phyloP scores from a whole-genome alignment of 2,888 invertebrate species.

The Liodrosophila aerea region DNA sequence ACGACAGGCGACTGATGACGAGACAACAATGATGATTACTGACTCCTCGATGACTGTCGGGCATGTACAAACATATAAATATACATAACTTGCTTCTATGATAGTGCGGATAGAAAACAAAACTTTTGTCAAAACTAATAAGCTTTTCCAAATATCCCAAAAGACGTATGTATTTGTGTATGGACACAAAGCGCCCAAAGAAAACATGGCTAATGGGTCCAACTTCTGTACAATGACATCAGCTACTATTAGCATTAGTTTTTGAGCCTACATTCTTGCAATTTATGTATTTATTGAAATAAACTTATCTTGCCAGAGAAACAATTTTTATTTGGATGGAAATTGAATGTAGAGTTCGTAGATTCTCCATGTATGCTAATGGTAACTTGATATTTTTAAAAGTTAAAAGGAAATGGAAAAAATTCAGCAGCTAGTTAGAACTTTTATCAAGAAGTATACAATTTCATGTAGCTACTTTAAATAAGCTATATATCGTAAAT shows the following conservation, averaged over 20 bases:
- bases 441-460: no score
- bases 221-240: constrained; percentile 39
- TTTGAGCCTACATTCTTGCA: constrained; percentile 8
- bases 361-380: no score
- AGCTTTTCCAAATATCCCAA: constrained; percentile 56
- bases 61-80: not conserved
- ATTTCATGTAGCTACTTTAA: no score
- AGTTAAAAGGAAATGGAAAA: not conserved
- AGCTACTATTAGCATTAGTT: constrained; percentile 21
- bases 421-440: not conserved
- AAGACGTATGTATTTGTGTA: constrained; percentile 27
- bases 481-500: no score
- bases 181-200: constrained; percentile 4
- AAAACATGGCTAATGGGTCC: constrained; percentile 38
- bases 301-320: constrained; percentile 20
- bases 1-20: constrained; percentile 38
- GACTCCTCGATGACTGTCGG: constrained; percentile 38
- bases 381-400: no score
- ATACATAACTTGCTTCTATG: not conserved
- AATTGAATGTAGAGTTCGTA: no score
- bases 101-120: constrained; percentile 39
- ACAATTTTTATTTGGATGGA: constrained; percentile 17
- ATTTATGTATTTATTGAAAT: constrained; percentile 20
- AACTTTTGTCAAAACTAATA: constrained; percentile 65
- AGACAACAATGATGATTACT: constrained; percentile 54